A percentile compares a stretch with the other conserved stretches of the same genome.
Conservation (phyloP, 2,797 vertebrate species). For the Sitta carolinensis region DNA sequence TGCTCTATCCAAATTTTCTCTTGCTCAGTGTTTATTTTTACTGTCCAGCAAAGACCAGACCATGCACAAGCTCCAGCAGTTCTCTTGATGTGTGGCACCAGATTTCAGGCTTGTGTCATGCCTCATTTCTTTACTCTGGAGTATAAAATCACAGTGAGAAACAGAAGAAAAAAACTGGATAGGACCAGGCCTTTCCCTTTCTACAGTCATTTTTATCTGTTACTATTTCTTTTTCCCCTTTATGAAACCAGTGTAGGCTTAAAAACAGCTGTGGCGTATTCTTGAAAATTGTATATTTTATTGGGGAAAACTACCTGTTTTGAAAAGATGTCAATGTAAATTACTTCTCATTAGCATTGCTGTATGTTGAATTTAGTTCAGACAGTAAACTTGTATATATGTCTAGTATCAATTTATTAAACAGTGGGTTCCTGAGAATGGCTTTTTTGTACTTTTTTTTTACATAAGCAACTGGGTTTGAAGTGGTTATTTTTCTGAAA, state of each 20-base stretch:
- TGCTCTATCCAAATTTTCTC: not conserved
- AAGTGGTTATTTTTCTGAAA: not conserved
- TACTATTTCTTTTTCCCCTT: not conserved
- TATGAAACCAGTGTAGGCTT: not conserved
- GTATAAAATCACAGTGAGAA: not conserved
- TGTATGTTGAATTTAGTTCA: not conserved
- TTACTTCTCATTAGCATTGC: not conserved
- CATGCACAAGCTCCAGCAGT: not conserved
- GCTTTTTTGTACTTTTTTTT: not conserved
- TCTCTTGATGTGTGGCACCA: not conserved
- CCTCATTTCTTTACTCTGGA: not conserved
- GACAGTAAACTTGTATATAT: not conserved
- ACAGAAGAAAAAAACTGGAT: not conserved
- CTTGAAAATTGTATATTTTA: not conserved
- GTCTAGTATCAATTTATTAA: constrained; percentile 1
- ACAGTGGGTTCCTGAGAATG: not conserved
- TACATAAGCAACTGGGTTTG: not conserved
- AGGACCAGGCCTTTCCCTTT: not conserved
- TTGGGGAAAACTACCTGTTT: constrained; percentile 2
- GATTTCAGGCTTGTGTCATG: not conserved
- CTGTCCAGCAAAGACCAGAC: not conserved
- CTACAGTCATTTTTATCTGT: not conserved
- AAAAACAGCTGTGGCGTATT: not conserved
- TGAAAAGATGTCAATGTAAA: constrained; percentile 52
- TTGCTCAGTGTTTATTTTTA: not conserved